These are phyloP conservation scores for Limnodromus scolopaceus DNA, from an alignment of 2,797 vertebrate species.

Conservation along the genomic window DNA sequence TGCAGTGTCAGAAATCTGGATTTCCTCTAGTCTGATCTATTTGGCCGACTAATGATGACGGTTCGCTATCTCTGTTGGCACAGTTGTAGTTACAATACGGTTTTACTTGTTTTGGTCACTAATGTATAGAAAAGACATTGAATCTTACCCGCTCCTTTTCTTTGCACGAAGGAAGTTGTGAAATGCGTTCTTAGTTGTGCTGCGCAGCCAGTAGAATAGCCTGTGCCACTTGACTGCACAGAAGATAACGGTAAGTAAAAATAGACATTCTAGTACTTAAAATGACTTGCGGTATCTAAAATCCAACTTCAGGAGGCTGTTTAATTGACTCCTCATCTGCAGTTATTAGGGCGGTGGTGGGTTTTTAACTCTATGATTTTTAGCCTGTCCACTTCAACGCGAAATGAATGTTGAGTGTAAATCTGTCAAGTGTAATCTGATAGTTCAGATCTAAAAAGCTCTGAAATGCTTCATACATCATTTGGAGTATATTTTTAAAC, in stretches of 20 bases:
- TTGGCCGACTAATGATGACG: neutral
- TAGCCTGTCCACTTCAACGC: neutral
- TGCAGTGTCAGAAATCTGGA: neutral
- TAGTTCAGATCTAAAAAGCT: neutral
- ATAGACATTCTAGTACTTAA: neutral
- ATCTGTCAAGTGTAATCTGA: neutral
- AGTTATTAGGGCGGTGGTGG: neutral
- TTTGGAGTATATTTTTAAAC: neutral
- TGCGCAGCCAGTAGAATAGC: neutral
- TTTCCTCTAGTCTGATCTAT: neutral
- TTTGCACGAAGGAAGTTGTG: neutral
- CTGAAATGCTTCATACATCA: neutral
- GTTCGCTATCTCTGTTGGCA: neutral
- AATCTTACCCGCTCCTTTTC: neutral
- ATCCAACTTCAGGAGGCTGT: neutral
- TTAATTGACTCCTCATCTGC: neutral
- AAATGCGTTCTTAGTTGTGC: neutral
- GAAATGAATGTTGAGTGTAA: neutral
- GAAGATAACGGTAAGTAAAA: constrained; percentile 49
- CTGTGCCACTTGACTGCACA: neutral
- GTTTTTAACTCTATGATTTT: neutral
- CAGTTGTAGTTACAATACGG: neutral
- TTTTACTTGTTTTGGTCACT: neutral
- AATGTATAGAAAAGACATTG: neutral
- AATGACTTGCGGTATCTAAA: neutral